Conservation (phyloP, 2,113 vertebrate species). For the Tyto alba region DNA sequence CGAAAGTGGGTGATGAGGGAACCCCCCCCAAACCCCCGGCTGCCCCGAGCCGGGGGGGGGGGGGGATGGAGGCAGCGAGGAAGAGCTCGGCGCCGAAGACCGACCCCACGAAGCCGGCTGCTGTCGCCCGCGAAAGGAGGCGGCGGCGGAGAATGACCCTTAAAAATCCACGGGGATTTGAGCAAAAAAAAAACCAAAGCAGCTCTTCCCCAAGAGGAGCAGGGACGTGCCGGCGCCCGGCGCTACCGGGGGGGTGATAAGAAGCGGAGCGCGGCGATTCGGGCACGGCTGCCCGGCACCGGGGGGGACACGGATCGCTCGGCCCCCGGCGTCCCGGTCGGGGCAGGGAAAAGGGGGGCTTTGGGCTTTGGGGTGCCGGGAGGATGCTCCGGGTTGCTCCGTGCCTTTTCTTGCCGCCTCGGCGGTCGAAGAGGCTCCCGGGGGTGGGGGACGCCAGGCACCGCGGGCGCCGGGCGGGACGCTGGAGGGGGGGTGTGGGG, state of each 20-base stretch:
- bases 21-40: not conserved
- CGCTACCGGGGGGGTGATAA: no score
- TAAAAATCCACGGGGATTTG: not conserved
- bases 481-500: no score
- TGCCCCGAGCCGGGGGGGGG: no score
- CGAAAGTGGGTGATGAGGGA: not conserved
- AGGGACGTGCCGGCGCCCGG: not conserved
- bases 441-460: not conserved
- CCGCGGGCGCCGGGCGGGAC: rapidly evolving
- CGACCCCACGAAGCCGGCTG: not conserved
- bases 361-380: not conserved
- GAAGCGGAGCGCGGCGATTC: not conserved
- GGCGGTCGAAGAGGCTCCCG: not conserved
- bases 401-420: not conserved
- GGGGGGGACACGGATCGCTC: no score
- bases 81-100: not conserved
- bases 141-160: not conserved
- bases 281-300: not conserved
- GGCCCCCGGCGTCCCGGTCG: not conserved
- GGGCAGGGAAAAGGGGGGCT: not conserved
- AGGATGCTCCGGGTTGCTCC: not conserved
- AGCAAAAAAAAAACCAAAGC: not conserved
- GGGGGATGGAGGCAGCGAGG: not conserved
- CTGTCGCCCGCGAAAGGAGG: not conserved
- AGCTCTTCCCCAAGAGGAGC: not conserved